phyloP scores from a whole-genome alignment of 1,140 invertebrate genomes.

The Zaprionus ghesquierei region DNA sequence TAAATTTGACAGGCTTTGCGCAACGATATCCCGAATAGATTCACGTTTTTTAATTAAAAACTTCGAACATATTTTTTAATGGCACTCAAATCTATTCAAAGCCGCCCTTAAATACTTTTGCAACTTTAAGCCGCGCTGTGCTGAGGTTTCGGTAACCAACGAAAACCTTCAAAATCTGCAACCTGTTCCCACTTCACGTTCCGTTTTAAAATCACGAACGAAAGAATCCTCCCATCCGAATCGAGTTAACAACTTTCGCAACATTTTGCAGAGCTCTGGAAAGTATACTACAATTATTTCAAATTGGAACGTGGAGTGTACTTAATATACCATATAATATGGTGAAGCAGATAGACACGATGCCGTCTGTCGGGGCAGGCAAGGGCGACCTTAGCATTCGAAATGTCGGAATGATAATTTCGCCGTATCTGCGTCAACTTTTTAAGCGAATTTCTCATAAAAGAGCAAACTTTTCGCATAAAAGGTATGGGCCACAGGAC shows the following conservation, averaged over 20 bases:
- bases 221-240: neutral
- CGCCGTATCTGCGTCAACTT: constrained; percentile 50
- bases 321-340: neutral
- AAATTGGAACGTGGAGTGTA: neutral
- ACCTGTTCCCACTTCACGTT: neutral
- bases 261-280: neutral
- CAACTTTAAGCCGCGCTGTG: neutral
- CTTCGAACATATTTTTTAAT: neutral
- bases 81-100: neutral
- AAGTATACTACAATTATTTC: neutral
- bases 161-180: neutral
- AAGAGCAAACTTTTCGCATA: constrained; percentile 64
- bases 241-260: neutral
- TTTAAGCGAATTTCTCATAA: constrained; percentile 58
- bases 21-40: neutral
- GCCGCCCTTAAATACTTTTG: neutral
- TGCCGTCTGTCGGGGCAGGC: too few species aligned
- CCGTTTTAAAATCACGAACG: neutral
- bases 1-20: neutral
- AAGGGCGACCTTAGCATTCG: constrained; percentile 16
- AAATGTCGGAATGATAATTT: constrained; percentile 58
- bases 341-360: neutral
- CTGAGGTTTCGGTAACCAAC: neutral
- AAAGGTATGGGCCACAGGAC: constrained; percentile 34
- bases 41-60: neutral